Conservation (phyloP, 1,140 invertebrate genomes). For the Acromyrmex charruanus region DNA sequence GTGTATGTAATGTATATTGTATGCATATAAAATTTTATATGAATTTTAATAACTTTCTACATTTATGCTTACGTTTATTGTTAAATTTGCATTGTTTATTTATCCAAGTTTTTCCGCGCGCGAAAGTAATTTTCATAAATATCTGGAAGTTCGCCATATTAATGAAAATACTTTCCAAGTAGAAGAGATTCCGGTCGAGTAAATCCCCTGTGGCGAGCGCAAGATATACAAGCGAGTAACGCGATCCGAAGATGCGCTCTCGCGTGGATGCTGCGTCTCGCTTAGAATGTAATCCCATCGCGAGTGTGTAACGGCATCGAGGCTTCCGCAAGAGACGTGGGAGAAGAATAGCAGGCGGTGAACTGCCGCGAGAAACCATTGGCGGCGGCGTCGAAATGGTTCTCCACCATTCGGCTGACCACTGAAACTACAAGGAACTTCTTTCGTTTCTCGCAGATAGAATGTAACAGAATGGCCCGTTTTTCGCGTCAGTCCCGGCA, state of each 20-base stretch:
- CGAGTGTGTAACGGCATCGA: constrained; percentile 19
- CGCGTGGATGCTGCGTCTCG: constrained; percentile 10
- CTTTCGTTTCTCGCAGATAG: constrained; percentile 13
- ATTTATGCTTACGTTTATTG: neutral
- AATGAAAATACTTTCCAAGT: constrained; percentile 27
- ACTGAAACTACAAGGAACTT: constrained; percentile 20
- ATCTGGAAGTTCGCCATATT: constrained; percentile 32
- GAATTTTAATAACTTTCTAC: constrained; percentile 26
- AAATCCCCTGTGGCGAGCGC: constrained; percentile 38
- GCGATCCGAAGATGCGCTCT: constrained; percentile 47
- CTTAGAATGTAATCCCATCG: constrained; percentile 61
- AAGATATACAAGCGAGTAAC: constrained; percentile 14
- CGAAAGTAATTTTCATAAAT: constrained; percentile 50
- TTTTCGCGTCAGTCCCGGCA: constrained; percentile 31
- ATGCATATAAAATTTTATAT: neutral
- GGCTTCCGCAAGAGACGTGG: constrained; percentile 42
- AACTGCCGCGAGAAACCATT: constrained; percentile 56
- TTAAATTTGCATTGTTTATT: neutral
- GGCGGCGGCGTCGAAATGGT: constrained; percentile 57
- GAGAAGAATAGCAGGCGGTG: constrained; percentile 56
- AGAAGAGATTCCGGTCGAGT: constrained; percentile 15
- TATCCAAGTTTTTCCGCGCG: neutral
- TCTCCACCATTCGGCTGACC: constrained; percentile 43
- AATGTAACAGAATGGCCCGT: constrained; percentile 37
- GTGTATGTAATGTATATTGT: neutral